Conservation (phyloP, 2,113 vertebrate genomes). For the Erythrocebus patas region DNA sequence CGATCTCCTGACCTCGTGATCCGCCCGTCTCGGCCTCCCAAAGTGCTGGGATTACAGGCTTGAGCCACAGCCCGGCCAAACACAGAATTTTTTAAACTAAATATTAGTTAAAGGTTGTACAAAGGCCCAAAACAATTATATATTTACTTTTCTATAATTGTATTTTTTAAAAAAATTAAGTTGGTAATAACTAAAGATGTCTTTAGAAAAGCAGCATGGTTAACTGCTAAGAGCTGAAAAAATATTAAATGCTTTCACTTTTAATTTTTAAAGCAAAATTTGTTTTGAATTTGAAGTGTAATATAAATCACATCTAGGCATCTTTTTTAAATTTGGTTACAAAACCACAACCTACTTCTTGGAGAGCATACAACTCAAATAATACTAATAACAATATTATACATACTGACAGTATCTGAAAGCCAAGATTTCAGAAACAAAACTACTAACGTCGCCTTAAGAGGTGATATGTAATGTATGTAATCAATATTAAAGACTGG, state of each 20-base stretch:
- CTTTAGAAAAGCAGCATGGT: not conserved
- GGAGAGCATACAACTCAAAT: not conserved
- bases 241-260: not conserved
- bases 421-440: not conserved
- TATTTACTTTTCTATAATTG: not conserved
- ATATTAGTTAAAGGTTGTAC: not conserved
- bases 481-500: not conserved
- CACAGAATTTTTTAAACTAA: not conserved
- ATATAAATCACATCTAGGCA: not conserved
- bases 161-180: not conserved
- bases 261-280: not conserved
- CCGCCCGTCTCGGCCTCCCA: no score
- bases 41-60: no score
- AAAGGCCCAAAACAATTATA: not conserved
- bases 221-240: not conserved
- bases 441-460: not conserved
- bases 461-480: not conserved
- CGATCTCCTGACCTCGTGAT: no score
- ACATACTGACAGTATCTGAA: not conserved
- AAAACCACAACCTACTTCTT: not conserved
- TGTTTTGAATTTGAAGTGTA: conserved; percentile 4
- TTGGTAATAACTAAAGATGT: not conserved
- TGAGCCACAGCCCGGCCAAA: no score
- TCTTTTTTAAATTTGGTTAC: not conserved
- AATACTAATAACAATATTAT: not conserved